phyloP scores from a whole-genome alignment of 2,888 invertebrate species.

The Junonia oenone region DNA sequence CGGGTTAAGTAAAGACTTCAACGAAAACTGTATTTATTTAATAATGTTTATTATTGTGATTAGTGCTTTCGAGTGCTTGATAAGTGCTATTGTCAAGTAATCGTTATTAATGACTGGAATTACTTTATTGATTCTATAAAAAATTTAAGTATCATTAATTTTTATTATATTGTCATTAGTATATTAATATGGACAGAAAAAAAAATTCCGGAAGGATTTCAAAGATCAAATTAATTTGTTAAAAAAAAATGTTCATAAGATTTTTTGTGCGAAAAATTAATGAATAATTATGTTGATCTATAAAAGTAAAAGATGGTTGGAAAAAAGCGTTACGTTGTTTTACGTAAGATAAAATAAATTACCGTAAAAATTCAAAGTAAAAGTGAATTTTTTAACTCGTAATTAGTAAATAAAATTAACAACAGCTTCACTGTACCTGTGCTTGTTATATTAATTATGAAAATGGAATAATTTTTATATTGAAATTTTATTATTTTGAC shows the following conservation, averaged over 20 bases:
- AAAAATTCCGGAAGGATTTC: too few relatives aligned
- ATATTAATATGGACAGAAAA: too few relatives aligned
- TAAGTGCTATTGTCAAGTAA: slow-evolving; percentile 3
- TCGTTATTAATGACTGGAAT: background rate
- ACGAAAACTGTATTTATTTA: slow-evolving; percentile 33
- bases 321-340: background rate
- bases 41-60: slow-evolving; percentile 14
- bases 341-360: background rate
- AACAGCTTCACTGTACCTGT: background rate
- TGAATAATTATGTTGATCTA: background rate
- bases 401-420: background rate
- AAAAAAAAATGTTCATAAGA: too few relatives aligned
- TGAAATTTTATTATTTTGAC: too few relatives aligned
- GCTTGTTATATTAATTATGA: too few relatives aligned
- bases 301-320: background rate
- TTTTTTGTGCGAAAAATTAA: too few relatives aligned
- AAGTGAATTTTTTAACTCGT: background rate
- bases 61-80: slow-evolving; percentile 5
- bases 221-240: too few relatives aligned
- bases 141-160: too few relatives aligned
- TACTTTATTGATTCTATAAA: background rate
- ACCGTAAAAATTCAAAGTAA: background rate
- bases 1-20: slow-evolving; percentile 51
- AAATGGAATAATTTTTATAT: too few relatives aligned
- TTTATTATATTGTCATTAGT: too few relatives aligned